These are phyloP conservation scores for Anagyrus pseudococci DNA, from an alignment of 2,888 invertebrate species.

Conservation along the genomic window DNA sequence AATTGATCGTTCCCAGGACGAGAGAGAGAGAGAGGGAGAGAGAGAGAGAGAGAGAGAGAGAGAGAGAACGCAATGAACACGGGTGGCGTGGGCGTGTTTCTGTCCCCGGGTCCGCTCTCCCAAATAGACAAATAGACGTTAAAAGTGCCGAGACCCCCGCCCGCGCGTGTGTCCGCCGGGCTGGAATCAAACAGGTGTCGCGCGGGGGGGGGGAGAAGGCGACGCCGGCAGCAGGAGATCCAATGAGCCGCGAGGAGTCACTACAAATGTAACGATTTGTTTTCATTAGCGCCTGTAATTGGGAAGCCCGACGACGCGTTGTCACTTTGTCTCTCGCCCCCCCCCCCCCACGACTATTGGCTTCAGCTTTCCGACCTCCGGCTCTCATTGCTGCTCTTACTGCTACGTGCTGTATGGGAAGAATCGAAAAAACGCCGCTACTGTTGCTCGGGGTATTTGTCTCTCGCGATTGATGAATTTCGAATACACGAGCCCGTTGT, in stretches of 20 bases:
- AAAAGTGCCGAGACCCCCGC: slow-evolving; percentile 15
- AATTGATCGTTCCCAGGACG: slow-evolving; percentile 39
- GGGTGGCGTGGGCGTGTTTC: background rate
- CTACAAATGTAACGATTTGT: slow-evolving; percentile 55
- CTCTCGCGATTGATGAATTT: too few species aligned
- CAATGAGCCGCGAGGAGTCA: slow-evolving; percentile 31
- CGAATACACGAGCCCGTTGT: too few species aligned
- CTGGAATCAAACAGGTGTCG: slow-evolving; percentile 54
- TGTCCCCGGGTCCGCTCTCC: slow-evolving; percentile 31
- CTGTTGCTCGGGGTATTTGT: too few species aligned
- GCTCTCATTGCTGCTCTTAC: too few species aligned
- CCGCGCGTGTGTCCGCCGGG: too few species aligned
- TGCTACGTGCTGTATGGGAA: too few species aligned
- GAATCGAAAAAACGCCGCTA: too few species aligned
- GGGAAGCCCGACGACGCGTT: slow-evolving; percentile 33
- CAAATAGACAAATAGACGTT: slow-evolving; percentile 50
- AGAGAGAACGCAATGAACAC: background rate
- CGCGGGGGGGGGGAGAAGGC: slow-evolving; percentile 4
- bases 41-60: background rate
- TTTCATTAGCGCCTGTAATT: slow-evolving; percentile 54
- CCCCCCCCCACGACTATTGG: too few species aligned
- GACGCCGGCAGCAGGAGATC: slow-evolving; percentile 1
- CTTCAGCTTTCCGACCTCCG: too few species aligned
- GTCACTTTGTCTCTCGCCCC: too few species aligned
- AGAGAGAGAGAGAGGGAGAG: background rate